A percentile compares a stretch with the other conserved stretches of the same genome.
phyloP scores from a whole-genome alignment of 2,797 vertebrate species.

The Adelosebastes latens region DNA sequence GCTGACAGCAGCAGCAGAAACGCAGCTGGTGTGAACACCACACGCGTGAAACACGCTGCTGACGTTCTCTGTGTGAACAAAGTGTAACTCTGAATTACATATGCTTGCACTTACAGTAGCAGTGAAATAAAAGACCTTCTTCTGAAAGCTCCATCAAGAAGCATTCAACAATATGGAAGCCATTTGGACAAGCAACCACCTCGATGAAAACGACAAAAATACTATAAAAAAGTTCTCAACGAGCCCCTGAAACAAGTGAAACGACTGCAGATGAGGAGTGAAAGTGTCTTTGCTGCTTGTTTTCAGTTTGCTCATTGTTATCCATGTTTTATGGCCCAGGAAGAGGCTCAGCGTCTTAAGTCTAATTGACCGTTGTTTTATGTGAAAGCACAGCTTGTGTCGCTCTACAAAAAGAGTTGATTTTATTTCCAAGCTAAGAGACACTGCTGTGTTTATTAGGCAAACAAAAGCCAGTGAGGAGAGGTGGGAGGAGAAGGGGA shows the following conservation, averaged over 20 bases:
- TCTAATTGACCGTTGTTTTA: slow-evolving; percentile 62
- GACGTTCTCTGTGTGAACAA: no score
- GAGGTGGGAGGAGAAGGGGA: neutral
- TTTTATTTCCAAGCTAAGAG: slow-evolving; percentile 46
- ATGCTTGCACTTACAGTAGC: neutral
- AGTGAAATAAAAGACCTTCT: neutral
- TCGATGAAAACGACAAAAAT: neutral
- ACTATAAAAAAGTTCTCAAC: slow-evolving; percentile 1
- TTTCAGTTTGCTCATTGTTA: slow-evolving; percentile 35
- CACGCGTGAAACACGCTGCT: no score
- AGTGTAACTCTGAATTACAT: neutral
- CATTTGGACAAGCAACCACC: slow-evolving; percentile 1
- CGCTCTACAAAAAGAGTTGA: slow-evolving; percentile 19
- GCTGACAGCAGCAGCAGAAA: no score
- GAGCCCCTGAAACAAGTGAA: neutral
- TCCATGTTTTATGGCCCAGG: slow-evolving; percentile 43
- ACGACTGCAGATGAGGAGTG: neutral
- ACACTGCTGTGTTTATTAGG: slow-evolving; percentile 50
- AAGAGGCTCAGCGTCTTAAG: slow-evolving; percentile 31
- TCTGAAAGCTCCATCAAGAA: neutral
- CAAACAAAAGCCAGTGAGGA: slow-evolving; percentile 30
- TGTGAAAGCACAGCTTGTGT: slow-evolving; percentile 55
- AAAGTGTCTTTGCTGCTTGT: slow-evolving; percentile 1
- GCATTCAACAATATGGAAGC: neutral
- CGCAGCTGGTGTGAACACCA: no score